phyloP scores from a whole-genome alignment of 2,888 invertebrate genomes.

The Pheosia gnoma region DNA sequence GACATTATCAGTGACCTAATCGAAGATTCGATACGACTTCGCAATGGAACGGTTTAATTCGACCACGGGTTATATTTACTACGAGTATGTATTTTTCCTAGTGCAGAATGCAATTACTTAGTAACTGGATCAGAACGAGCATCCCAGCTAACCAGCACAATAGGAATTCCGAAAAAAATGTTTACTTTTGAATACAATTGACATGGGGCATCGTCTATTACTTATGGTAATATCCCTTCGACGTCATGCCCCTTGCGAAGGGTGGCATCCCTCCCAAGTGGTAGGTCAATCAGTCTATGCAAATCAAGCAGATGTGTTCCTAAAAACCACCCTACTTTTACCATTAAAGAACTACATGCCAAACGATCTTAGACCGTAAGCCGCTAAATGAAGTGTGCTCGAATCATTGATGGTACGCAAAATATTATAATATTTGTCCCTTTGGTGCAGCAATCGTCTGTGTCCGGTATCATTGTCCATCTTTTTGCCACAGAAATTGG shows the following conservation, averaged over 20 bases:
- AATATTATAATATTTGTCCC: background rate
- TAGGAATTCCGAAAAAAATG: too few species aligned
- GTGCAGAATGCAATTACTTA: too few species aligned
- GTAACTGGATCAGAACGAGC: too few species aligned
- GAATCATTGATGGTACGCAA: background rate
- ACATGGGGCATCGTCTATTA: too few species aligned
- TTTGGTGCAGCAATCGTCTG: constrained; percentile 3
- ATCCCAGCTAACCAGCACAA: too few species aligned
- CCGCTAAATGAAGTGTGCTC: background rate
- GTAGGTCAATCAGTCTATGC: constrained; percentile 65
- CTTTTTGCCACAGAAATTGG: background rate
- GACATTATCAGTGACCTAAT: too few species aligned
- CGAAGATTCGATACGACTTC: too few species aligned
- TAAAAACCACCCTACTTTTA: background rate
- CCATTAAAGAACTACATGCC: background rate
- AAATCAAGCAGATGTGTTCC: constrained; percentile 56
- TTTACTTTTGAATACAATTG: too few species aligned
- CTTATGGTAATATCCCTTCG: background rate
- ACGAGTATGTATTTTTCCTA: too few species aligned
- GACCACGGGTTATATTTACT: too few species aligned
- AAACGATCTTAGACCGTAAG: background rate
- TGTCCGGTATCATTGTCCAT: constrained; percentile 1
- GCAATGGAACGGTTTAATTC: too few species aligned
- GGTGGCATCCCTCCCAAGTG: constrained; percentile 26
- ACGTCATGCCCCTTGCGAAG: background rate